Conservation (phyloP, 2,797 vertebrate species). For the Anguilla megastoma region DNA sequence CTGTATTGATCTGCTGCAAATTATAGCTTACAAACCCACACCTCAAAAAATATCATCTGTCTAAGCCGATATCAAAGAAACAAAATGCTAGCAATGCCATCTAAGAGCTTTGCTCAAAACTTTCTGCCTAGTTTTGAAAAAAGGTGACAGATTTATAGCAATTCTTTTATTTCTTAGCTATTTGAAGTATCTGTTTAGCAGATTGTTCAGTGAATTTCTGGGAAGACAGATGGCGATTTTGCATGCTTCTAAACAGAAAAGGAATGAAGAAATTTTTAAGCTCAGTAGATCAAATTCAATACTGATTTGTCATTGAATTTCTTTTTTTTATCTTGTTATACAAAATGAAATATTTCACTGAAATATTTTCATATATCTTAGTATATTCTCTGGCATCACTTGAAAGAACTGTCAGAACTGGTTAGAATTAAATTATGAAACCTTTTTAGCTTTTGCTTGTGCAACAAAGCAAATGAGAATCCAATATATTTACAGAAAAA, state of each 20-base stretch:
- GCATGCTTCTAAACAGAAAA: slow-evolving; percentile 73
- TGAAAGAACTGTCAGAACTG: slow-evolving; percentile 68
- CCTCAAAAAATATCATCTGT: slow-evolving; percentile 67
- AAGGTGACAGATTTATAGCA: slow-evolving; percentile 76
- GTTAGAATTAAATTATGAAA: slow-evolving; percentile 62
- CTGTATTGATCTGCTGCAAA: slow-evolving; percentile 56
- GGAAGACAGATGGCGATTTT: slow-evolving; percentile 76
- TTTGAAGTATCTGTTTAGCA: slow-evolving; percentile 80
- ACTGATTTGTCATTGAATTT: slow-evolving; percentile 70
- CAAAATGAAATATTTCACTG: slow-evolving; percentile 61
- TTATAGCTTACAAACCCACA: slow-evolving; percentile 48
- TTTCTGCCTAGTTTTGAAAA: slow-evolving; percentile 63
- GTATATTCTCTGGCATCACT: slow-evolving; percentile 69
- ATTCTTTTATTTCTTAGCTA: slow-evolving; percentile 71
- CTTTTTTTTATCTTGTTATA: slow-evolving; percentile 56
- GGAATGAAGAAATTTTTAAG: slow-evolving; percentile 77
- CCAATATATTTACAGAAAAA: slow-evolving; percentile 44
- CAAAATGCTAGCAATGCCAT: slow-evolving; percentile 74
- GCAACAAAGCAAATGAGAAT: slow-evolving; percentile 51
- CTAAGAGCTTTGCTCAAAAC: slow-evolving; percentile 65
- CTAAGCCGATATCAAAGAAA: slow-evolving; percentile 73
- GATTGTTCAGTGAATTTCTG: slow-evolving; percentile 78
- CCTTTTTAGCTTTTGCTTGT: slow-evolving; percentile 47
- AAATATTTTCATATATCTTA: slow-evolving; percentile 64
- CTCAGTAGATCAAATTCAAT: slow-evolving; percentile 78